phyloP scores from a whole-genome alignment of 2,797 vertebrate species.

The Decapterus maruadsi region DNA sequence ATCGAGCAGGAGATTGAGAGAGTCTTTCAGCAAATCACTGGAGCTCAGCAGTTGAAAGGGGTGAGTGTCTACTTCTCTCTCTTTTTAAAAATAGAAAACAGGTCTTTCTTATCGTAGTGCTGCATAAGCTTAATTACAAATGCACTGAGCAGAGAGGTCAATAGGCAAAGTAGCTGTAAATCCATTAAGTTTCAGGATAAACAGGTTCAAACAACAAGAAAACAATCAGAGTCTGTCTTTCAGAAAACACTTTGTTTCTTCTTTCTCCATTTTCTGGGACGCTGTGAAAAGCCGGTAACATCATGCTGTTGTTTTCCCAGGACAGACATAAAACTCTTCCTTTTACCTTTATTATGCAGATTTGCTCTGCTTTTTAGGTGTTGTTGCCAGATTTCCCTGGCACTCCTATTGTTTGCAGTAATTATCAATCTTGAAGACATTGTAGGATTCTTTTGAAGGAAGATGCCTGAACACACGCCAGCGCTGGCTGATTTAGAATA shows the following conservation, averaged over 20 bases:
- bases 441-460: not conserved
- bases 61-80: conserved; percentile 84
- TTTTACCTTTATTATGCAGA: conserved; percentile 16
- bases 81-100: conserved; percentile 24
- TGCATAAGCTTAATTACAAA: conserved; percentile 52
- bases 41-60: conserved; percentile 95
- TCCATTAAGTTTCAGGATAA: conserved; percentile 45
- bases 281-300: conserved; percentile 3
- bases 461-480: conserved; percentile 25
- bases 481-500: conserved; percentile 49
- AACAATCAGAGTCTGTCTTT: conserved; percentile 23
- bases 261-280: conserved; percentile 18
- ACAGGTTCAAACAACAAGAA: conserved; percentile 40
- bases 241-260: conserved; percentile 23
- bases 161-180: conserved; percentile 33
- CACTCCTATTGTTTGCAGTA: conserved; percentile 42
- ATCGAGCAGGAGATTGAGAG: conserved; percentile 98
- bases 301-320: conserved; percentile 27
- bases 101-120: conserved; percentile 51
- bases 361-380: conserved; percentile 25
- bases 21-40: conserved; percentile 97
- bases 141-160: conserved; percentile 45
- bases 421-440: conserved; percentile 41
- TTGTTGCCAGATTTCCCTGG: conserved; percentile 6
- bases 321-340: conserved; percentile 23